Evolutionary conservation across 2,113 vertebrate genomes (phyloP).

Genomic region (Hippocampus abdominalis): DNA sequence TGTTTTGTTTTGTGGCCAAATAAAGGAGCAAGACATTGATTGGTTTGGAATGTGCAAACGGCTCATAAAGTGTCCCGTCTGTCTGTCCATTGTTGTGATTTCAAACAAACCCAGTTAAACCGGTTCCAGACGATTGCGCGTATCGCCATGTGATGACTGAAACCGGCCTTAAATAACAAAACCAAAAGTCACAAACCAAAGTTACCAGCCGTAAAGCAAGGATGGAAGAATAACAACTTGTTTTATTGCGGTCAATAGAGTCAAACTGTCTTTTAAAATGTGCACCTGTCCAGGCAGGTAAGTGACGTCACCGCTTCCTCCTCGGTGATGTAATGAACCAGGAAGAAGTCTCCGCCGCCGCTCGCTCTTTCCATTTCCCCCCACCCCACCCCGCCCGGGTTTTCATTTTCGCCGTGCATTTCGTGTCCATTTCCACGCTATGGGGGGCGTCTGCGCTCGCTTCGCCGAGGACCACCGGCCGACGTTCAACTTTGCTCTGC

Average conservation of each 20-base stretch:
- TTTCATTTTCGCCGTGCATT: not conserved
- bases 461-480: slow-evolving; percentile 77
- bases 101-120: slow-evolving; percentile 32
- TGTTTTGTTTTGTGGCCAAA: too few species aligned
- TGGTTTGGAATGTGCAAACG: not conserved
- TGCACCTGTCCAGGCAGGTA: slow-evolving; percentile 27
- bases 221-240: too few species aligned
- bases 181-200: not conserved
- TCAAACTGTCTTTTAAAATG: not conserved
- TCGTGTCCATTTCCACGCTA: not conserved
- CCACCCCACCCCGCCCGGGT: too few species aligned
- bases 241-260: not conserved
- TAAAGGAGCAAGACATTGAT: not conserved
- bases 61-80: not conserved
- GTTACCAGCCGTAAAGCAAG: not conserved
- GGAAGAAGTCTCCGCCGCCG: slow-evolving; percentile 35
- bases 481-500: slow-evolving; percentile 76
- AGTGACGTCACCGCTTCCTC: slow-evolving; percentile 31
- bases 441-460: slow-evolving; percentile 39
- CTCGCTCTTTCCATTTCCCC: too few species aligned
- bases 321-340: slow-evolving; percentile 40
- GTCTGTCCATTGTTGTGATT: not conserved
- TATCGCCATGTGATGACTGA: not conserved
- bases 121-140: slow-evolving; percentile 1
- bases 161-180: not conserved